Base-by-base conservation (phyloP, 2,113 vertebrate genomes). In the Variabilichromis moorii region DNA sequence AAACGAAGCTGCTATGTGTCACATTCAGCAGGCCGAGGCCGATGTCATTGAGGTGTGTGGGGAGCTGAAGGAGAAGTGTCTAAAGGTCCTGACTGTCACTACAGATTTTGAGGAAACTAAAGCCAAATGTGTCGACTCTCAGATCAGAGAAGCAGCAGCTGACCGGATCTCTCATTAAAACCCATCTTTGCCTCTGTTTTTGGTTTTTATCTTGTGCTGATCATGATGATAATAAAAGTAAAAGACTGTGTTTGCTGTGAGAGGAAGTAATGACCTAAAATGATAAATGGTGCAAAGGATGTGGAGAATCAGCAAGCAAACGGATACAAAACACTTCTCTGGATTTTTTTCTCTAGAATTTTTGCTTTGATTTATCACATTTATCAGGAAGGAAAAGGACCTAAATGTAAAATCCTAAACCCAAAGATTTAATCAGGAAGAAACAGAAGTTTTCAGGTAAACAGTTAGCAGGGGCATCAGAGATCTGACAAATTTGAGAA, bases 1-100 rank as follows among this genome's bases (percentile, higher is more conserved):
- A 90, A 85, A 45, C 57, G 2, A 37, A 89, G 78, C 76, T 21
- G 50, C 71, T 73, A 8, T 19, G 51, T 90, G 54, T 91, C 78
- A 59, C 83, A 37, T 55, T 82, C 55, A 57, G 33, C 61, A 42
- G 51, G 24, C 78, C 13, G 11, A 55, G 31, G 61, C 16, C 53
- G 12, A 26, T 76, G 82, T 89, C 90, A 84, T 33, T 14, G 71
- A 76, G 42, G 37, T 45, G 19, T 66, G 10, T n/a, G 54, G 33
- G 45, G 35, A 12, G 53, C 55, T 24, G 83, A 91, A 51, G 26
- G 50, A 51, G 40, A 83, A 35, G 51, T 26, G 35, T 89, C 63
- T 68, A 35, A 89, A 19, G 47, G 73, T 85, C 66, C 37, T 7
- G 11, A 66, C 68, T 84, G 91, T 88, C 71, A 53, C 24, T 79